A percentile compares a stretch with the other conserved stretches of the same genome.
These are phyloP conservation scores for Pomacea canaliculata DNA, from an alignment of 2,888 invertebrate species.

Conservation along the genomic window DNA sequence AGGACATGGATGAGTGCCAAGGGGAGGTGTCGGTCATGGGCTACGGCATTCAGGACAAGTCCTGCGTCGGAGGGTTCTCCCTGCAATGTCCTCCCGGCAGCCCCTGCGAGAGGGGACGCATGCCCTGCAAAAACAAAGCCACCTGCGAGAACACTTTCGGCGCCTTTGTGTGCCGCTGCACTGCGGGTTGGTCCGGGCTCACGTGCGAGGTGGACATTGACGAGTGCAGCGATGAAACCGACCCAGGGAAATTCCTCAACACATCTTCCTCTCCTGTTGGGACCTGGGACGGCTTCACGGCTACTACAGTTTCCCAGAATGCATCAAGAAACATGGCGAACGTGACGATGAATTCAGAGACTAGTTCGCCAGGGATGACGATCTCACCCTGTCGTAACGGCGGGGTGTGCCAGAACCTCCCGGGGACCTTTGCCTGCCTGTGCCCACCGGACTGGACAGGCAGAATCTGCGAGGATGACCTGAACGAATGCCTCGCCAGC, in stretches of 20 bases:
- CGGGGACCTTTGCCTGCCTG: background rate
- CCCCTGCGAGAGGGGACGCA: background rate
- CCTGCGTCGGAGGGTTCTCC: too few relatives aligned
- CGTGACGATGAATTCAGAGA: background rate
- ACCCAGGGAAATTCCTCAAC: too few relatives aligned
- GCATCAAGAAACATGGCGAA: background rate
- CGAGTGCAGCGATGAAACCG: background rate
- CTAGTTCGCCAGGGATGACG: background rate
- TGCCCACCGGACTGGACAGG: conserved; percentile 2
- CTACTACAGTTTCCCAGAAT: background rate
- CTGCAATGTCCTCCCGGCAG: too few relatives aligned
- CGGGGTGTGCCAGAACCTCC: conserved; percentile 2
- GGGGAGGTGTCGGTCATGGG: background rate
- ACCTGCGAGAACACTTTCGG: conserved; percentile 1
- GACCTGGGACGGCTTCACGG: too few relatives aligned
- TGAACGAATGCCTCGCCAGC: background rate
- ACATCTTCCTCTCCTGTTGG: too few relatives aligned
- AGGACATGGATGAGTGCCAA: conserved; percentile 18
- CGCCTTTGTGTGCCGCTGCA: background rate
- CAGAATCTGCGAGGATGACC: background rate
- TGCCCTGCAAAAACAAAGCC: background rate
- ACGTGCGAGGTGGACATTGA: conserved; percentile 10
- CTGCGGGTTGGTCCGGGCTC: background rate
- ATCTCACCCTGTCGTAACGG: conserved; percentile 26
- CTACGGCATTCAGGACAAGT: too few relatives aligned